Percentiles rank a stretch among this genome's conserved stretches.
Conservation (phyloP, 2,888 invertebrate genomes). For the Autographa gamma region DNA sequence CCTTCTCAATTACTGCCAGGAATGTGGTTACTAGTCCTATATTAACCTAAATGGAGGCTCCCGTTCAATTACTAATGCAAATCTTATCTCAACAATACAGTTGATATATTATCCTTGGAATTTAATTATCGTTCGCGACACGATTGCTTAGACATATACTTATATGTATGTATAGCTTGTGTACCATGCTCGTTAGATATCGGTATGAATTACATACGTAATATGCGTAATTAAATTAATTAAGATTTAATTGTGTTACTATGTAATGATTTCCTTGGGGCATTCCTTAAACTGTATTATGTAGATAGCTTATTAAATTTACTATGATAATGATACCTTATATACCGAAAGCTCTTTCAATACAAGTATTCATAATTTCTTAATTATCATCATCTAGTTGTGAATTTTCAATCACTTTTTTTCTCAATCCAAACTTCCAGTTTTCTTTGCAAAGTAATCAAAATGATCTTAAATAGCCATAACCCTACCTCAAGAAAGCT, state of each 20-base stretch:
- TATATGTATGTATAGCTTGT: background rate
- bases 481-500: no score
- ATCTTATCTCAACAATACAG: conserved; percentile 51
- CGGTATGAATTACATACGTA: conserved; percentile 1
- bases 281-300: background rate
- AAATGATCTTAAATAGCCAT: no score
- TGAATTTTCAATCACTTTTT: no score
- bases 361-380: no score
- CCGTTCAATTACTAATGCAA: conserved; percentile 54
- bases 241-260: conserved; percentile 1
- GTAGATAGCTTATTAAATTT: no score
- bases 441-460: no score
- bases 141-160: conserved; percentile 20
- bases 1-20: background rate
- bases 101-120: conserved; percentile 54
- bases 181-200: background rate
- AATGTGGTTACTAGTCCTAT: conserved; percentile 1
- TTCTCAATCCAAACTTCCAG: no score
- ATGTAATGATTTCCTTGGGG: background rate
- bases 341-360: no score
- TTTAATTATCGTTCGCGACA: conserved; percentile 52
- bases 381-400: no score
- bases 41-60: conserved; percentile 11
- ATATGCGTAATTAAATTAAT: conserved; percentile 5
- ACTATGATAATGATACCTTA: no score